phyloP scores from a whole-genome alignment of 35 echinoderm and acorn worm genomes.

The Holothuria glaberrima region DNA sequence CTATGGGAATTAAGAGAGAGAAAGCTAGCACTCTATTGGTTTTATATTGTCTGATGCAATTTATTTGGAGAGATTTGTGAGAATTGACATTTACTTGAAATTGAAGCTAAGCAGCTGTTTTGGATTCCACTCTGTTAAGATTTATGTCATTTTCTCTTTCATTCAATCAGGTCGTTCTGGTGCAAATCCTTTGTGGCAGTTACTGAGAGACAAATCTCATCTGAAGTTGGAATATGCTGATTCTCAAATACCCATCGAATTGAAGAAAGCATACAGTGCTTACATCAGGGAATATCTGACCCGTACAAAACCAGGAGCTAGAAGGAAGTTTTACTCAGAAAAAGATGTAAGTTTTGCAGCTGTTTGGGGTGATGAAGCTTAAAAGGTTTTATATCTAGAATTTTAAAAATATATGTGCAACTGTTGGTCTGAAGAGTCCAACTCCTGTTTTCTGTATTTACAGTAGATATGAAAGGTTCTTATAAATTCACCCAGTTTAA shows the following conservation, averaged over 20 bases:
- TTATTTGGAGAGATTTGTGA: too few relatives aligned
- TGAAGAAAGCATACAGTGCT: constrained; percentile 92
- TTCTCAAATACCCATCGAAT: constrained; percentile 81
- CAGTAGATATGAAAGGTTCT: too few relatives aligned
- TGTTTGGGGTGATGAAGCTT: not conserved
- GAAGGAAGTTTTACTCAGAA: constrained; percentile 88
- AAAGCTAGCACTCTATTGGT: not conserved
- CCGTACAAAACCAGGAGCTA: constrained; percentile 78
- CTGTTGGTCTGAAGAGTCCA: not conserved
- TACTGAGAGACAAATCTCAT: constrained; percentile 75
- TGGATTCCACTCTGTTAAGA: not conserved
- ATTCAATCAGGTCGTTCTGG: constrained; percentile 76
- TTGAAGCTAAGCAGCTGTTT: not conserved
- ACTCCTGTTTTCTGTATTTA: too few relatives aligned
- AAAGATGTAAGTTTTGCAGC: constrained; percentile 69
- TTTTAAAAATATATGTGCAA: not conserved
- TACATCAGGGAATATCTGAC: constrained; percentile 95
- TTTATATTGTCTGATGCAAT: too few relatives aligned
- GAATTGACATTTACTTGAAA: not conserved
- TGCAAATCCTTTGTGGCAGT: constrained; percentile 75
- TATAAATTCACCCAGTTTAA: too few relatives aligned
- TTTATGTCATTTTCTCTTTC: not conserved
- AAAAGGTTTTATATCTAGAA: not conserved
- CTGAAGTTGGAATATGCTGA: constrained; percentile 83
- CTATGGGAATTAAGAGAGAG: not conserved